Percentiles rank a stretch among this genome's conserved stretches.
Evolutionary conservation across 2,113 vertebrate species (phyloP).

Genomic region (Dromas ardeola): DNA sequence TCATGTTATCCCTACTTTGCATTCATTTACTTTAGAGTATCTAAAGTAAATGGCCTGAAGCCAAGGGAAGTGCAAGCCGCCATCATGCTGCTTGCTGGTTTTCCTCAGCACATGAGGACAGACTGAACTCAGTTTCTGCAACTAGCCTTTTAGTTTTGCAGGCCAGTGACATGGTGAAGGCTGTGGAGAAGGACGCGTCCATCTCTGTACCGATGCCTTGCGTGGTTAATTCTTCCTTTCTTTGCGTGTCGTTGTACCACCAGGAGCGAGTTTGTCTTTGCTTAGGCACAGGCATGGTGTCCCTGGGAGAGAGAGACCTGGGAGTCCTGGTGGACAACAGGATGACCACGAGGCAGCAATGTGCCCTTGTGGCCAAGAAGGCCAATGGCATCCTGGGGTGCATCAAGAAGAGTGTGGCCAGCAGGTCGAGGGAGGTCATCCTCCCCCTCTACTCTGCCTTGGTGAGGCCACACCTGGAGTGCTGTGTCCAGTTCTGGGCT

Average conservation of each 20-base stretch:
- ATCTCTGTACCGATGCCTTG: background rate
- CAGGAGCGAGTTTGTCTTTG: background rate
- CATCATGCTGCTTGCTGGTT: background rate
- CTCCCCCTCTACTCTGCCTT: no score
- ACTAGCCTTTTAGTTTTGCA: background rate
- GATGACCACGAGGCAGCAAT: no score
- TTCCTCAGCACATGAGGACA: background rate
- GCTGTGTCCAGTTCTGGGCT: no score
- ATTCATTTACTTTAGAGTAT: background rate
- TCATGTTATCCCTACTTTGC: background rate
- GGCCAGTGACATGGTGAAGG: background rate
- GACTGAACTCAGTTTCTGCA: background rate
- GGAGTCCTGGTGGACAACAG: no score
- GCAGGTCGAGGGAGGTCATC: no score
- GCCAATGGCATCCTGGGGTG: no score
- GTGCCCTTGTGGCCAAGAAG: no score
- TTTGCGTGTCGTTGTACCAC: fast-evolving
- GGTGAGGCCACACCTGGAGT: no score
- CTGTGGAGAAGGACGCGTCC: background rate
- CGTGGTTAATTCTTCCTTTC: background rate
- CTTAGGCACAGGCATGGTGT: background rate
- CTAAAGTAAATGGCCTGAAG: background rate
- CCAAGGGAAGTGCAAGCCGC: background rate
- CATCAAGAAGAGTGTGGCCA: no score
- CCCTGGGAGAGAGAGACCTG: no score